phyloP scores from a whole-genome alignment of 2,888 invertebrate species.

The Netelia inedita region DNA sequence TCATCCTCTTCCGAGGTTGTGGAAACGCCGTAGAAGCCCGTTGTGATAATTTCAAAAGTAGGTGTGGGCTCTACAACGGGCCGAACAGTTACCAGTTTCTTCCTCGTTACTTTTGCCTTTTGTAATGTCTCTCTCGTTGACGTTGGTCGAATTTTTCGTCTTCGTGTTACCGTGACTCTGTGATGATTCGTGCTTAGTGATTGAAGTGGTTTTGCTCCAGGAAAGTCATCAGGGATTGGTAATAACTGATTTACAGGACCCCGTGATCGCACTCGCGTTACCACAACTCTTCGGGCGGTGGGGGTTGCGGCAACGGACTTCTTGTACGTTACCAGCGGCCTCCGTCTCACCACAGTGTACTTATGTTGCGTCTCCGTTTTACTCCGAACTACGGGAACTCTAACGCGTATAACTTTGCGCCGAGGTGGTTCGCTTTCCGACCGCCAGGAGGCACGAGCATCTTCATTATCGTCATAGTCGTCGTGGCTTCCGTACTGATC shows the following conservation, averaged over 20 bases:
- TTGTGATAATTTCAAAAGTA: constrained; percentile 82
- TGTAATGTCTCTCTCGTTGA: constrained; percentile 63
- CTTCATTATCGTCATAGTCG: constrained; percentile 37
- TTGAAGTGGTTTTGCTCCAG: constrained; percentile 34
- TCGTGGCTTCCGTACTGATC: constrained; percentile 55
- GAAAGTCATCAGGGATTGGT: constrained; percentile 49
- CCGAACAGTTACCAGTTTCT: constrained; percentile 81
- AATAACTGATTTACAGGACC: constrained; percentile 68
- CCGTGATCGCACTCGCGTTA: constrained; percentile 79
- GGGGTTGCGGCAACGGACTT: constrained; percentile 64
- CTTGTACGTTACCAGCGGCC: constrained; percentile 77
- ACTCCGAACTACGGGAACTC: constrained; percentile 81
- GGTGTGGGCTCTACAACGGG: constrained; percentile 79
- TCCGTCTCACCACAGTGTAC: constrained; percentile 81
- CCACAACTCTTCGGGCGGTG: constrained; percentile 79
- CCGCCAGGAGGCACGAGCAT: constrained; percentile 21
- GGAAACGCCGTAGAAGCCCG: constrained; percentile 81
- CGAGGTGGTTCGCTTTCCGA: constrained; percentile 70
- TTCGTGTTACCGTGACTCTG: constrained; percentile 82
- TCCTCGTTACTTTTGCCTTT: constrained; percentile 78
- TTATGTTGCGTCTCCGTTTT: constrained; percentile 80
- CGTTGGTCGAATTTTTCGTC: constrained; percentile 79
- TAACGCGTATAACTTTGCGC: constrained; percentile 82
- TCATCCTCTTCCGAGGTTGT: constrained; percentile 75
- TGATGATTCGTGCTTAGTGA: constrained; percentile 72